Conservation (phyloP, 2,113 vertebrate species). For the Muscicapa adusta region DNA sequence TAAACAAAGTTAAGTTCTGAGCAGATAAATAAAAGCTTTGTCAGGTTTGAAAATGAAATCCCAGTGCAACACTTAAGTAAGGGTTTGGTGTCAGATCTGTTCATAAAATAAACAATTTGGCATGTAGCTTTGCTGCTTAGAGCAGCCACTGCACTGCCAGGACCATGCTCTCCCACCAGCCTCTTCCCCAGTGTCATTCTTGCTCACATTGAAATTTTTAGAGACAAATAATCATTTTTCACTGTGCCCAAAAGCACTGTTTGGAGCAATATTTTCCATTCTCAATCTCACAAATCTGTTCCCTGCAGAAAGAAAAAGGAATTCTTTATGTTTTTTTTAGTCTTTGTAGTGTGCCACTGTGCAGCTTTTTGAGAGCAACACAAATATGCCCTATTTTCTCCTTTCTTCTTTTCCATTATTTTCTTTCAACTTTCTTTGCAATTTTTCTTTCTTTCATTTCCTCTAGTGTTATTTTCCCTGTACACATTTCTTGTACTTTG, state of each 20-base stretch:
- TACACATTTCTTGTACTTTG: not conserved
- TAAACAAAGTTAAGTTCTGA: not conserved
- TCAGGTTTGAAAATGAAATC: not conserved
- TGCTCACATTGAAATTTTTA: not conserved
- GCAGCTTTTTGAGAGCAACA: not conserved
- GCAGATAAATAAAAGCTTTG: not conserved
- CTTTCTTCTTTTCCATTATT: not conserved
- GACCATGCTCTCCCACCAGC: not conserved
- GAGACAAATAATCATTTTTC: not conserved
- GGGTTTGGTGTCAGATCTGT: not conserved
- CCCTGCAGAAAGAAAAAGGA: not conserved
- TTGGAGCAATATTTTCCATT: not conserved
- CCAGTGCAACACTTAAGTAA: not conserved
- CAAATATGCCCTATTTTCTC: not conserved
- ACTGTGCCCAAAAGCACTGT: not conserved
- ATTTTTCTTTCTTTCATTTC: constrained; percentile 28
- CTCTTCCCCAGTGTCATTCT: not conserved
- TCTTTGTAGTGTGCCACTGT: not conserved
- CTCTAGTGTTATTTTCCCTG: not conserved
- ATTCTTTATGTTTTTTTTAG: not conserved
- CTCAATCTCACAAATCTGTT: not conserved
- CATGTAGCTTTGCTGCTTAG: not conserved
- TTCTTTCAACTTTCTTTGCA: not conserved
- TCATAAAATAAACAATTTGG: not conserved
- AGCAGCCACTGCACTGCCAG: not conserved